Percentiles rank a stretch among this genome's conserved stretches.
phyloP scores from a whole-genome alignment of 2,797 vertebrate genomes.

The Sebastes cheni region DNA sequence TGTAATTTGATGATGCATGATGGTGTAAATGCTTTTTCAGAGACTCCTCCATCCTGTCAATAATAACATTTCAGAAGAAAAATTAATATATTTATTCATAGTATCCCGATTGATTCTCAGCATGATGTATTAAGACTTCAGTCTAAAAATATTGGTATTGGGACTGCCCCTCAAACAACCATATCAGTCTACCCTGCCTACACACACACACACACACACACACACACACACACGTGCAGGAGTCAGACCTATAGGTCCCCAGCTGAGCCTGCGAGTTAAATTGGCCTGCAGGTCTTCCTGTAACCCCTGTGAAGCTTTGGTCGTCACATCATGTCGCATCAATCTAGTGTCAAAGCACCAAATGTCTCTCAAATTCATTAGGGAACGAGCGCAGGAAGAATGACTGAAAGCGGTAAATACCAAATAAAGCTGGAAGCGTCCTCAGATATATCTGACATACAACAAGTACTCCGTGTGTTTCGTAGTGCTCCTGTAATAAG shows the following conservation, averaged over 20 bases:
- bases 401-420: constrained; percentile 68
- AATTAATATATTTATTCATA: neutral
- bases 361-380: constrained; percentile 66
- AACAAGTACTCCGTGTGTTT: constrained; percentile 61
- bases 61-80: neutral
- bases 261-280: constrained; percentile 58
- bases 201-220: constrained; percentile 1
- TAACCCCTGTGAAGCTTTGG: constrained; percentile 52
- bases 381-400: constrained; percentile 51
- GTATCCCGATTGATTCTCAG: neutral
- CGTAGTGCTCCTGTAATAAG: constrained; percentile 57
- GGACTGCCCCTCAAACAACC: neutral
- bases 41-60: neutral
- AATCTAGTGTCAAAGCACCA: constrained; percentile 68
- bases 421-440: constrained; percentile 62
- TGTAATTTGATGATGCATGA: neutral
- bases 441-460: constrained; percentile 62
- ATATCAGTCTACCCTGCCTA: neutral
- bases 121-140: neutral
- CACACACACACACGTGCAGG: constrained; percentile 3
- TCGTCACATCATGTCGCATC: constrained; percentile 70
- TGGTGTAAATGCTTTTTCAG: neutral
- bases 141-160: constrained; percentile 6
- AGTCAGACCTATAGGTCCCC: constrained; percentile 45
- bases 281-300: constrained; percentile 69